Evolutionary conservation across 2,113 vertebrate species (phyloP).

Genomic region (Sprattus sprattus): DNA sequence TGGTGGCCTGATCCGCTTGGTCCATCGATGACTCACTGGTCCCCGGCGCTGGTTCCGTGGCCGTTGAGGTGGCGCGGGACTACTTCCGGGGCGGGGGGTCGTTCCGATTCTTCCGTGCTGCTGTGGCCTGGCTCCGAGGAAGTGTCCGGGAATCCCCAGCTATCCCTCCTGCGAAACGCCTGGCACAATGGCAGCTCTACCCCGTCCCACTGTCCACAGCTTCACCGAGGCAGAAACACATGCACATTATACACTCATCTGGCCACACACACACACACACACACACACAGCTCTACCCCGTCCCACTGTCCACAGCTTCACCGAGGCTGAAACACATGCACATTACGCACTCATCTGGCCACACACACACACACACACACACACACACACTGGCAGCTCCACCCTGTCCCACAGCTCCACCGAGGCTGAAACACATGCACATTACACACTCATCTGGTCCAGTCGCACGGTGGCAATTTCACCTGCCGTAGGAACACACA

Average conservation of each 20-base stretch:
- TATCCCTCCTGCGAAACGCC: constrained; percentile 85
- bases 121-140: constrained; percentile 66
- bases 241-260: constrained; percentile 31
- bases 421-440: not conserved
- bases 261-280: too few relatives aligned
- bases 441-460: not conserved
- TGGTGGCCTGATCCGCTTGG: not conserved
- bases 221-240: constrained; percentile 78
- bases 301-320: constrained; percentile 94
- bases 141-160: constrained; percentile 73
- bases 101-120: constrained; percentile 61
- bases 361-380: not conserved
- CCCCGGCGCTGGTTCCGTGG: constrained; percentile 68
- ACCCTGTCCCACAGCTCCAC: too few relatives aligned
- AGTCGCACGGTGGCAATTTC: not conserved
- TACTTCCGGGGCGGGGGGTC: constrained; percentile 65
- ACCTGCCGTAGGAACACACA: not conserved
- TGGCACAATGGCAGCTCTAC: constrained; percentile 89
- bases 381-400: constrained; percentile 14
- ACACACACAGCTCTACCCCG: constrained; percentile 74
- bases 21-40: constrained; percentile 58
- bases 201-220: constrained; percentile 92
- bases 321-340: constrained; percentile 72
- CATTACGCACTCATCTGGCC: not conserved
- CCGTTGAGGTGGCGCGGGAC: constrained; percentile 79